Evolutionary conservation across 2,797 vertebrate species (phyloP).

Genomic region (Apogon hyalosoma): DNA sequence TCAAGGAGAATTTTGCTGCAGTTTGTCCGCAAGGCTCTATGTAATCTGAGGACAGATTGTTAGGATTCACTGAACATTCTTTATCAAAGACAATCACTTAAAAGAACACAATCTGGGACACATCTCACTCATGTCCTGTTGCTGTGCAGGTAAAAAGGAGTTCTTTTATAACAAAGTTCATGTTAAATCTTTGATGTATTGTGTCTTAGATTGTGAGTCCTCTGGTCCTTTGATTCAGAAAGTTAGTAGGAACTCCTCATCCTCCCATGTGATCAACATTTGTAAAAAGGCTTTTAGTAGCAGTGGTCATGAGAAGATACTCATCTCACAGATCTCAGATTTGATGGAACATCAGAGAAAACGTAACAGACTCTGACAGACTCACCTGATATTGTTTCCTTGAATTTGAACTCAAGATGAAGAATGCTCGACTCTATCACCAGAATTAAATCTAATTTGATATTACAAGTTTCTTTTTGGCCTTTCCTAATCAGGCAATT

Average conservation of each 20-base stretch:
- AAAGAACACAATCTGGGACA: conserved; percentile 17
- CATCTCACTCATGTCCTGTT: conserved; percentile 24
- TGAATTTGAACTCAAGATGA: too few species aligned
- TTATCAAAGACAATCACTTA: conserved; percentile 5
- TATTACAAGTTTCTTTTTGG: too few species aligned
- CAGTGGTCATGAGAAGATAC: conserved; percentile 19
- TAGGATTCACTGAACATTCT: conserved; percentile 9
- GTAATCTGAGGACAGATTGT: conserved; percentile 19
- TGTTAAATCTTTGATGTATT: conserved; percentile 33
- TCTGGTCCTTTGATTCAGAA: conserved; percentile 42
- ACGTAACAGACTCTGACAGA: too few species aligned
- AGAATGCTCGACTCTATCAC: too few species aligned
- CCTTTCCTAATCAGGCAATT: too few species aligned
- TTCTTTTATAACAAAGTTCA: conserved; percentile 12
- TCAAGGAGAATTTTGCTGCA: conserved; percentile 3
- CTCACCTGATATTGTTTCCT: too few species aligned
- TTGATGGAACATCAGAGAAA: conserved; percentile 1
- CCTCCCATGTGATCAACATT: conserved; percentile 22
- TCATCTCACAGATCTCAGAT: conserved; percentile 31
- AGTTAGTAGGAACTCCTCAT: conserved; percentile 22
- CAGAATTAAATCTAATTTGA: too few species aligned
- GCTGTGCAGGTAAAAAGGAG: conserved; percentile 22
- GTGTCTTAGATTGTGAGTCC: conserved; percentile 10
- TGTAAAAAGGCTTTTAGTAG: conserved; percentile 51
- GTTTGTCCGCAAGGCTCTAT: not conserved